Conservation (phyloP, 2,888 invertebrate species). For the Torymus aiolomorphi region DNA sequence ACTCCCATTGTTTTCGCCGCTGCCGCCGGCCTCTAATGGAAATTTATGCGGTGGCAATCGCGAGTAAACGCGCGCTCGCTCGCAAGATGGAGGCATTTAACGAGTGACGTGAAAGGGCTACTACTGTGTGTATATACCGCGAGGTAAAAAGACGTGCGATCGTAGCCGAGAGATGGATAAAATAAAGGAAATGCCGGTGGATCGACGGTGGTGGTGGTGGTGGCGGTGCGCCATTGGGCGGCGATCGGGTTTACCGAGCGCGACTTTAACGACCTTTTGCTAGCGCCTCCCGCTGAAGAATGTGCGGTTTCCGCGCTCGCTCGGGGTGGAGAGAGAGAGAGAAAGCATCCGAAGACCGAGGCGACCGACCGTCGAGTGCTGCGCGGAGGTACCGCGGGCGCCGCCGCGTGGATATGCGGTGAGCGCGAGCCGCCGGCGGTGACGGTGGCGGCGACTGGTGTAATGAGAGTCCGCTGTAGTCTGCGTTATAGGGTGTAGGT, state of each 20-base stretch:
- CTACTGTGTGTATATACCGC: slow-evolving; percentile 15
- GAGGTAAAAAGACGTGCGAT: not conserved
- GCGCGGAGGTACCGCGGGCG: too few relatives aligned
- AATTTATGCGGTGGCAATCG: slow-evolving; percentile 65
- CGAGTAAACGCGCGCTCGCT: slow-evolving; percentile 1
- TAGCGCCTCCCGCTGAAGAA: slow-evolving; percentile 64
- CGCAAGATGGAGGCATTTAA: slow-evolving; percentile 64
- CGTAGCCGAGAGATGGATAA: slow-evolving; percentile 8
- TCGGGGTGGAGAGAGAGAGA: slow-evolving; percentile 47
- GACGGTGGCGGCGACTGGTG: too few relatives aligned
- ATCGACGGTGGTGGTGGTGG: not conserved
- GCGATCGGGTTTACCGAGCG: not conserved
- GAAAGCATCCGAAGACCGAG: not conserved
- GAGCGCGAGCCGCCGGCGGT: too few relatives aligned
- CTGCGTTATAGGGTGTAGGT: too few relatives aligned
- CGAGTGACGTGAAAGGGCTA: slow-evolving; percentile 61
- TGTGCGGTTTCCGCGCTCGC: slow-evolving; percentile 62
- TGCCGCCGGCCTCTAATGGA: slow-evolving; percentile 60
- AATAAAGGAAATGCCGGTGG: slow-evolving; percentile 7
- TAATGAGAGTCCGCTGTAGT: too few relatives aligned
- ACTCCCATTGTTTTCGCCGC: slow-evolving; percentile 63
- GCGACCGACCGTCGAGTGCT: not conserved
- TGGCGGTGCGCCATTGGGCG: not conserved
- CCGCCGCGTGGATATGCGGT: not conserved
- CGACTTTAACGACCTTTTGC: slow-evolving; percentile 66